Evolutionary conservation across 2,888 invertebrate genomes (phyloP).

Genomic region (Thereva nobilitata): DNA sequence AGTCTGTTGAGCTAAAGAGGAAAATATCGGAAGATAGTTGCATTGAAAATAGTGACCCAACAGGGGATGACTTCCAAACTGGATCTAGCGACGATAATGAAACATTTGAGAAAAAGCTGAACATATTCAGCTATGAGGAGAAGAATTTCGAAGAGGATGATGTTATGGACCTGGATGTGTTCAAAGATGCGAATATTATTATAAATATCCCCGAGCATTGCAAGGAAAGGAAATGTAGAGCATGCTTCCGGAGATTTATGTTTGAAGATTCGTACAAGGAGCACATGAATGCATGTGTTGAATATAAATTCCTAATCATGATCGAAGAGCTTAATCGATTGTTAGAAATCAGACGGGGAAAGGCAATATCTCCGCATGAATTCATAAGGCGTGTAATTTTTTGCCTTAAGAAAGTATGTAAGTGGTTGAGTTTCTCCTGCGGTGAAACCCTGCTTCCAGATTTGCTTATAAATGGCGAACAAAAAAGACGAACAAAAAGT

Average conservation of each 20-base stretch:
- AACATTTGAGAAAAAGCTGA: slow-evolving; percentile 46
- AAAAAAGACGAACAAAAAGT: slow-evolving; percentile 40
- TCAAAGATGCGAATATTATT: slow-evolving; percentile 52
- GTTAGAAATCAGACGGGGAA: slow-evolving; percentile 51
- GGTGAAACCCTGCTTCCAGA: slow-evolving; percentile 47
- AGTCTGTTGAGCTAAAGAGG: slow-evolving; percentile 43
- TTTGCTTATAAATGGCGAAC: slow-evolving; percentile 40
- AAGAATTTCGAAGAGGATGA: slow-evolving; percentile 57
- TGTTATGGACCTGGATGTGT: slow-evolving; percentile 53
- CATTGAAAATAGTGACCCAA: slow-evolving; percentile 26
- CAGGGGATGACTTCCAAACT: slow-evolving; percentile 51
- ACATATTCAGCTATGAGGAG: slow-evolving; percentile 54
- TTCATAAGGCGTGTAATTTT: slow-evolving; percentile 57
- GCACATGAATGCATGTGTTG: slow-evolving; percentile 54
- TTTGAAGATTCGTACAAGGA: slow-evolving; percentile 55
- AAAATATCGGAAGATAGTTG: slow-evolving; percentile 31
- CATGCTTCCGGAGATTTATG: slow-evolving; percentile 56
- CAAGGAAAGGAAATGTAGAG: slow-evolving; percentile 56
- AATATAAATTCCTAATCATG: slow-evolving; percentile 52
- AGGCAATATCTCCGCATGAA: slow-evolving; percentile 56
- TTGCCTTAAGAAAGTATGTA: slow-evolving; percentile 53
- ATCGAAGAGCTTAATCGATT: slow-evolving; percentile 53
- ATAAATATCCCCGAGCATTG: slow-evolving; percentile 55
- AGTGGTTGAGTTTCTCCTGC: slow-evolving; percentile 50
- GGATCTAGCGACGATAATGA: slow-evolving; percentile 51